Evolutionary conservation across 2,888 invertebrate genomes (phyloP).

Genomic region (Diarsia brunnea): DNA sequence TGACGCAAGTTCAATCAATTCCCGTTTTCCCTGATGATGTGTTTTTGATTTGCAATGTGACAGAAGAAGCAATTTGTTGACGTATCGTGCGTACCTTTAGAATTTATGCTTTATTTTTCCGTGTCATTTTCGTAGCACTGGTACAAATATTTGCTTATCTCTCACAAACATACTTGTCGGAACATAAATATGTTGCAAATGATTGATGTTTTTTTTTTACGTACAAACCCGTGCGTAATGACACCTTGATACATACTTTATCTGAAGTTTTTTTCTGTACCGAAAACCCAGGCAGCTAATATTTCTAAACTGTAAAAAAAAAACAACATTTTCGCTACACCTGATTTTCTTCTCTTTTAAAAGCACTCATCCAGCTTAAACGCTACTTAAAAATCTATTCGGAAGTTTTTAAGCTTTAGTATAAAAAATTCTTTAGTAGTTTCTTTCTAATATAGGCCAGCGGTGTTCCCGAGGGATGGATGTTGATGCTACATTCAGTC

Average conservation of each 20-base stretch:
- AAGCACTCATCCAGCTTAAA: slow-evolving; percentile 46
- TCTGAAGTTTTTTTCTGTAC: neutral
- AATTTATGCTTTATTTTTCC: slow-evolving; percentile 3
- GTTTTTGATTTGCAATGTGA: slow-evolving; percentile 50
- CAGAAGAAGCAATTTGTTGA: slow-evolving; percentile 36
- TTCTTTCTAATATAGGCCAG: slow-evolving; percentile 56
- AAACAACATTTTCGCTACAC: slow-evolving; percentile 2
- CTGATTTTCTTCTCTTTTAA: slow-evolving; percentile 22
- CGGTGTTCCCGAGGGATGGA: slow-evolving; percentile 48
- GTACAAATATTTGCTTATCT: slow-evolving; percentile 27
- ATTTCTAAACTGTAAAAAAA: neutral
- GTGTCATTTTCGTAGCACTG: slow-evolving; percentile 12
- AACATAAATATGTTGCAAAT: slow-evolving; percentile 8
- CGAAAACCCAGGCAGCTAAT: neutral
- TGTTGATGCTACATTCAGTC: slow-evolving; percentile 61
- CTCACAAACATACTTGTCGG: neutral
- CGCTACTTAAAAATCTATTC: slow-evolving; percentile 47
- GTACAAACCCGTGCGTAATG: neutral
- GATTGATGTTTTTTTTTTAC: slow-evolving; percentile 26
- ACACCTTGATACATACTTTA: neutral
- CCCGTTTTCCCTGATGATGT: slow-evolving; percentile 31
- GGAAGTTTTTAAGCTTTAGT: slow-evolving; percentile 53
- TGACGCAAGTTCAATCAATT: slow-evolving; percentile 27
- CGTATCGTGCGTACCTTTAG: slow-evolving; percentile 21
- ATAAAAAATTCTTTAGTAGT: slow-evolving; percentile 51